phyloP scores from a whole-genome alignment of 2,888 invertebrate genomes.

The Nephrotoma guestfalica region DNA sequence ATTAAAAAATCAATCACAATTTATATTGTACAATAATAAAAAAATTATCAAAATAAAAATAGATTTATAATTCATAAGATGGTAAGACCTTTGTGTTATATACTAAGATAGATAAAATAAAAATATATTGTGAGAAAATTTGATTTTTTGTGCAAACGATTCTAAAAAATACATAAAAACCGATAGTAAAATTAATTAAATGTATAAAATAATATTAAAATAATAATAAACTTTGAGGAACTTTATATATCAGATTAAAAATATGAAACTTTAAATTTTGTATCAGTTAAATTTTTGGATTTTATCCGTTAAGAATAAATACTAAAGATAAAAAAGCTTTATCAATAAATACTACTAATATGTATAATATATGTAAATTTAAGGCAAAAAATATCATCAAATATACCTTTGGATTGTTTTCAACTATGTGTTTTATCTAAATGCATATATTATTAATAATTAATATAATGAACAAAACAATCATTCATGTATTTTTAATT shows the following conservation, averaged over 20 bases:
- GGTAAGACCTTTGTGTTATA: slow-evolving; percentile 1
- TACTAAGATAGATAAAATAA: neutral
- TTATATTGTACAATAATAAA: neutral
- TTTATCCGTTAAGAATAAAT: slow-evolving; percentile 5
- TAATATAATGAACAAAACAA: neutral
- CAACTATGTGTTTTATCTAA: slow-evolving; percentile 8
- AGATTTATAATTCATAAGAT: neutral
- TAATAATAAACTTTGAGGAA: slow-evolving; percentile 2
- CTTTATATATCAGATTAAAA: slow-evolving; percentile 2
- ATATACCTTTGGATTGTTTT: slow-evolving; percentile 18
- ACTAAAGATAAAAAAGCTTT: slow-evolving; percentile 9
- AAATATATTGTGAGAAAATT: neutral
- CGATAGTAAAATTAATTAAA: neutral
- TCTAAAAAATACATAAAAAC: neutral
- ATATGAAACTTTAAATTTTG: neutral
- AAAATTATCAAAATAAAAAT: neutral
- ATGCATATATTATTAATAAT: neutral
- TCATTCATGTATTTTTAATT: neutral
- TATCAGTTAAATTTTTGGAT: slow-evolving; percentile 1
- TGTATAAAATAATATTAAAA: neutral
- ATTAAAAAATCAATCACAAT: slow-evolving; percentile 1
- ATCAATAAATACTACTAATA: slow-evolving; percentile 10
- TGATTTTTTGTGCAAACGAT: slow-evolving; percentile 2
- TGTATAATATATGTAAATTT: slow-evolving; percentile 14
- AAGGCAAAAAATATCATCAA: slow-evolving; percentile 19